Percentiles rank a stretch among this genome's conserved stretches.
These are phyloP conservation scores for Zoroaster sp. DNA, from an alignment of 53 echinoderm and acorn worm species.

Conservation along the genomic window DNA sequence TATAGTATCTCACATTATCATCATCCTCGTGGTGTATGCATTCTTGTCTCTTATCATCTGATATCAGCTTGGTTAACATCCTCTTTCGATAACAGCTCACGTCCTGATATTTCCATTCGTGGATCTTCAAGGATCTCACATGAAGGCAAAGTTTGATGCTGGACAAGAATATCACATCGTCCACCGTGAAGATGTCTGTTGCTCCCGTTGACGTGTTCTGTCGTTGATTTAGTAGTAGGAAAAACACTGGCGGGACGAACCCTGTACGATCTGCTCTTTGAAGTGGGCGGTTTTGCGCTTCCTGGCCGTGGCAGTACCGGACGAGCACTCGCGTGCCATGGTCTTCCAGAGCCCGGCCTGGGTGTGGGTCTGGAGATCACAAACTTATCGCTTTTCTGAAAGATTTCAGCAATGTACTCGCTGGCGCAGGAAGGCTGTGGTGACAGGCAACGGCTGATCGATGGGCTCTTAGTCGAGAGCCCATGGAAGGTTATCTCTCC, in stretches of 20 bases:
- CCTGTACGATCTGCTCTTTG: background rate
- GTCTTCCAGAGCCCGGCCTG: too few species aligned
- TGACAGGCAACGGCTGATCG: background rate
- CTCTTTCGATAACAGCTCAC: too few species aligned
- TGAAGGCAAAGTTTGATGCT: too few species aligned
- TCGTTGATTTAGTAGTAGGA: background rate
- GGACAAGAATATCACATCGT: background rate
- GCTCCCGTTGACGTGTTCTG: background rate
- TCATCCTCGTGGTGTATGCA: too few species aligned
- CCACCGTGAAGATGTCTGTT: background rate
- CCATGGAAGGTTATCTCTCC: background rate
- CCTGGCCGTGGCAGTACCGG: background rate
- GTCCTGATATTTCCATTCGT: too few species aligned
- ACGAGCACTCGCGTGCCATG: background rate
- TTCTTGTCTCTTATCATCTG: too few species aligned
- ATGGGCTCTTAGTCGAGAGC: background rate
- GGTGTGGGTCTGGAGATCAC: background rate
- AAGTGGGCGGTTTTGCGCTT: background rate
- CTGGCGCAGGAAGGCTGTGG: slow-evolving; percentile 33
- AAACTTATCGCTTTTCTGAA: slow-evolving; percentile 52
- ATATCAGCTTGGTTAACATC: too few species aligned
- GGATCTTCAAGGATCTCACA: too few species aligned
- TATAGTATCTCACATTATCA: too few species aligned
- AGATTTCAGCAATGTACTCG: slow-evolving; percentile 45
- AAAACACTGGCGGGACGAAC: background rate